phyloP scores from a whole-genome alignment of 2,113 vertebrate species.

The Oophaga pumilio region DNA sequence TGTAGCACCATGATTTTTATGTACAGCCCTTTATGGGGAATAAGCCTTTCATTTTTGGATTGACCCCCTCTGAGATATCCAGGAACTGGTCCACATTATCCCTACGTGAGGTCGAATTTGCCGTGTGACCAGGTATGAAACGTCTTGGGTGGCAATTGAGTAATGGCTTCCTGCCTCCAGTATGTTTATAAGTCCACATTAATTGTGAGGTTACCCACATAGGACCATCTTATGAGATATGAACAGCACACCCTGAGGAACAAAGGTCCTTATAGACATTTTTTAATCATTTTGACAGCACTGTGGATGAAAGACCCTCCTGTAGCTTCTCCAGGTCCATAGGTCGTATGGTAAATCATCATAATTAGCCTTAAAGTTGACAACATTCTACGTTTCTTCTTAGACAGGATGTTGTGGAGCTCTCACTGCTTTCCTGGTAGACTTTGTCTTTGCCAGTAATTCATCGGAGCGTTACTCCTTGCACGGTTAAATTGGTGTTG shows the following conservation, averaged over 20 bases:
- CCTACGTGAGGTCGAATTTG: no score
- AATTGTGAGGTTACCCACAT: no score
- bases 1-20: no score
- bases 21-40: no score
- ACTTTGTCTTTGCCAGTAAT: background rate
- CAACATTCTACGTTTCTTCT: background rate
- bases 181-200: no score
- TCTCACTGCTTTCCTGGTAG: background rate
- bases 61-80: no score
- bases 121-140: no score
- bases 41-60: no score
- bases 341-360: background rate
- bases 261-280: background rate
- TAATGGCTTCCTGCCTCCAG: no score
- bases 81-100: no score
- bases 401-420: background rate
- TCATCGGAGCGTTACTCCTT: background rate
- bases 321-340: background rate
- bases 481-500: background rate
- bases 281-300: background rate
- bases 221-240: no score
- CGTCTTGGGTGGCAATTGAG: no score
- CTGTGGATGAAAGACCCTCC: background rate
- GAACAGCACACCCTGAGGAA: background rate
- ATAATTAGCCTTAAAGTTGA: background rate